Evolutionary conservation across 2,888 invertebrate genomes (phyloP).

Genomic region (Chalcis sispes): DNA sequence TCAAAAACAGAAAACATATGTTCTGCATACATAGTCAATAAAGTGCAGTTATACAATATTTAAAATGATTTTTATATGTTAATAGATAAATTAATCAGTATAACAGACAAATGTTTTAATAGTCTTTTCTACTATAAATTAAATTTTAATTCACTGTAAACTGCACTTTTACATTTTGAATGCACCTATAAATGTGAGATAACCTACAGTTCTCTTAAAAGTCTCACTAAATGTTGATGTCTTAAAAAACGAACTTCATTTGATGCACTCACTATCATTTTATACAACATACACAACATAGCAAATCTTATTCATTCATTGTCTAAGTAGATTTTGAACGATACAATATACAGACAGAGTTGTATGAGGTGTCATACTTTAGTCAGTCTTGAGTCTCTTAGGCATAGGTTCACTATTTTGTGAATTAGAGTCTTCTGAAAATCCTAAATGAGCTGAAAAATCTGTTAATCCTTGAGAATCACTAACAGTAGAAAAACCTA

Average conservation of each 20-base stretch:
- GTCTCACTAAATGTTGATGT: constrained; percentile 45
- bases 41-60: constrained; percentile 16
- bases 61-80: constrained; percentile 15
- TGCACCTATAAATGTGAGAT: constrained; percentile 13
- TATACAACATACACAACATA: constrained; percentile 8
- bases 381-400: constrained; percentile 88
- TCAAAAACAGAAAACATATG: constrained; percentile 25
- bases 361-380: constrained; percentile 67
- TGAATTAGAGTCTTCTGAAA: constrained; percentile 94
- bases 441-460: constrained; percentile 90
- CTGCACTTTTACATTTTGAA: constrained; percentile 26
- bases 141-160: constrained; percentile 31
- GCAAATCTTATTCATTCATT: constrained; percentile 16
- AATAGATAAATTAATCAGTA: neutral
- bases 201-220: constrained; percentile 26
- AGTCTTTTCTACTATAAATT: constrained; percentile 18
- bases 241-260: constrained; percentile 6
- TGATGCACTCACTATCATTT: constrained; percentile 20
- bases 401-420: constrained; percentile 89
- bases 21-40: constrained; percentile 23
- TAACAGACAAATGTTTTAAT: constrained; percentile 17
- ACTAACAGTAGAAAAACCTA: constrained; percentile 93
- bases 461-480: constrained; percentile 93
- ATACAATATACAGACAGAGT: constrained; percentile 9
- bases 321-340: constrained; percentile 25